These are phyloP conservation scores for Calypte anna DNA, from an alignment of 2,113 vertebrate species.

Conservation along the genomic window DNA sequence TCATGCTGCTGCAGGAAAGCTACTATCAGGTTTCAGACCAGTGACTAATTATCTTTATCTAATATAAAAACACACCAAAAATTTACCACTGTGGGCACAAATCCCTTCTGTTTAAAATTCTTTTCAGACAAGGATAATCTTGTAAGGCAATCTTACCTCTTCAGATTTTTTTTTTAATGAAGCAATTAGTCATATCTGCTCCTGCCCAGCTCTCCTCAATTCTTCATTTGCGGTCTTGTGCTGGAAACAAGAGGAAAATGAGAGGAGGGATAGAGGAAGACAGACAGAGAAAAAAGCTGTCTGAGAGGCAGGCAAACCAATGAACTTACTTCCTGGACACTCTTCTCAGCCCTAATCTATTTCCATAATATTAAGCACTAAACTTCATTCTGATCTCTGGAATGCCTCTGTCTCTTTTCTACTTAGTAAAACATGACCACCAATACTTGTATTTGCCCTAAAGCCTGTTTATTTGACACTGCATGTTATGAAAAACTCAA, in stretches of 20 bases:
- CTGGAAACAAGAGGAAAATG: background rate
- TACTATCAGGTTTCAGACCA: background rate
- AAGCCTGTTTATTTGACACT: background rate
- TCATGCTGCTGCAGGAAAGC: background rate
- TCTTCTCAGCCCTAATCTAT: background rate
- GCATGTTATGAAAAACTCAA: background rate
- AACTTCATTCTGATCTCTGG: background rate
- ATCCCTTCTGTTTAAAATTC: slow-evolving; percentile 2
- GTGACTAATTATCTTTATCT: background rate
- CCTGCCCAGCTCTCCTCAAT: background rate
- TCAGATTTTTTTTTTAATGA: background rate
- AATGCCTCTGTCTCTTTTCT: background rate
- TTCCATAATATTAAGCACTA: background rate
- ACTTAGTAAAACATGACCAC: background rate
- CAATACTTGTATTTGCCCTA: background rate
- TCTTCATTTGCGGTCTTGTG: background rate
- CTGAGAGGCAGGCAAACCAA: background rate
- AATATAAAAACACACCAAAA: background rate
- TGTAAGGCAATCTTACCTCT: background rate
- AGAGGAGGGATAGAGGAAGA: background rate
- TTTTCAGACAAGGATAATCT: slow-evolving; percentile 19
- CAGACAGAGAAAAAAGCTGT: background rate
- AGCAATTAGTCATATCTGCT: background rate
- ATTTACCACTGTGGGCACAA: background rate
- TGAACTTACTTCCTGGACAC: background rate